Percentiles rank a stretch among this genome's conserved stretches.
phyloP scores from a whole-genome alignment of 1,140 invertebrate genomes.

The Berghia stephanieae region DNA sequence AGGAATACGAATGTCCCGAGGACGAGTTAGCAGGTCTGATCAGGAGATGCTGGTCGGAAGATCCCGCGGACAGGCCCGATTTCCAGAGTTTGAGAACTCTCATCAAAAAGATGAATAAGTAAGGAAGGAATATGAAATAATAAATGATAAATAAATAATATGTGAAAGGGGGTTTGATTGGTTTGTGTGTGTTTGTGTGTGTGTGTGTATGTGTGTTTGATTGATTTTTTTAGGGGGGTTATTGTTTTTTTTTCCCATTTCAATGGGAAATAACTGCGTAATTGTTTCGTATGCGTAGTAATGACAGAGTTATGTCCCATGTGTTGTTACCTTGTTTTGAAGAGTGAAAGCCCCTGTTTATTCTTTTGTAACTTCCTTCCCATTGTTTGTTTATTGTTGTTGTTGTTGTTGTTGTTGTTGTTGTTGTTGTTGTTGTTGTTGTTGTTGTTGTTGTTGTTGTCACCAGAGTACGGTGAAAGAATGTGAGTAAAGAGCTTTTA shows the following conservation, averaged over 20 bases:
- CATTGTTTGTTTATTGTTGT: no score
- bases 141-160: neutral
- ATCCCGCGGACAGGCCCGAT: slow-evolving; percentile 84
- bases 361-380: no score
- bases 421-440: neutral
- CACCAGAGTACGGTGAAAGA: no score
- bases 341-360: no score
- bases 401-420: neutral
- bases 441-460: neutral
- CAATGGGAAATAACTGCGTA: neutral
- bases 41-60: slow-evolving; percentile 88
- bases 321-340: no score
- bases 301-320: no score
- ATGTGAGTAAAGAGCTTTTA: no score
- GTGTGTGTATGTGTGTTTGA: neutral
- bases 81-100: slow-evolving; percentile 83
- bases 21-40: slow-evolving; percentile 83
- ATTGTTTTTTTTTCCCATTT: neutral
- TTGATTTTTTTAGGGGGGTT: no score
- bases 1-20: slow-evolving; percentile 71
- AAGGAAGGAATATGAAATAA: neutral
- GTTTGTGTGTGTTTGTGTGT: neutral
- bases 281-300: neutral
- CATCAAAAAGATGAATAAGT: slow-evolving; percentile 66
- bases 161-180: neutral